phyloP scores from a whole-genome alignment of 2,797 vertebrate genomes.

The Sebastes baramenuke region DNA sequence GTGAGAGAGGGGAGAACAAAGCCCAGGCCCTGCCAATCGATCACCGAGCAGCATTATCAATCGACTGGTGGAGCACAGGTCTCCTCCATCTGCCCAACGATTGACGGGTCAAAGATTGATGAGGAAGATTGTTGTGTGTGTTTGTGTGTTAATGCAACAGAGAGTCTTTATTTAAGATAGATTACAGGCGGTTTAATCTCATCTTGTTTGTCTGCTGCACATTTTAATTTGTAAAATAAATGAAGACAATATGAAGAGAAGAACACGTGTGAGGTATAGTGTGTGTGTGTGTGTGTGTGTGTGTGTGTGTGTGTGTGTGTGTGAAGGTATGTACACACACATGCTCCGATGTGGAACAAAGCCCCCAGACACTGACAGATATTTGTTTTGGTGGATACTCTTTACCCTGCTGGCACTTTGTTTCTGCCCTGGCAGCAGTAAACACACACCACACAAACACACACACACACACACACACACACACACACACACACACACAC shows the following conservation, averaged over 20 bases:
- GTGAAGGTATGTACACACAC: constrained; percentile 6
- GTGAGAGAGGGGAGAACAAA: constrained; percentile 75
- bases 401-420: constrained; percentile 56
- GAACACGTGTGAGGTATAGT: neutral
- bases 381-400: constrained; percentile 58
- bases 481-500: constrained; percentile 21
- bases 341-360: constrained; percentile 30
- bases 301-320: neutral
- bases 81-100: constrained; percentile 58
- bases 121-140: constrained; percentile 49
- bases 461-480: constrained; percentile 18
- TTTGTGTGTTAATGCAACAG: constrained; percentile 49
- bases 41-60: constrained; percentile 69
- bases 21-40: constrained; percentile 69
- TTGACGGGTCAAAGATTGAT: constrained; percentile 71
- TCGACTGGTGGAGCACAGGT: constrained; percentile 65
- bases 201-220: constrained; percentile 31
- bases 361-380: constrained; percentile 41
- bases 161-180: constrained; percentile 41
- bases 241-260: constrained; percentile 4
- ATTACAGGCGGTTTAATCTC: constrained; percentile 40
- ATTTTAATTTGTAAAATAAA: constrained; percentile 44
- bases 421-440: constrained; percentile 49
- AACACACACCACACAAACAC: constrained; percentile 24
- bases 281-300: constrained; percentile 14